These are phyloP conservation scores for Procavia capensis DNA, from an alignment of 2,113 vertebrate species.

Conservation along the genomic window DNA sequence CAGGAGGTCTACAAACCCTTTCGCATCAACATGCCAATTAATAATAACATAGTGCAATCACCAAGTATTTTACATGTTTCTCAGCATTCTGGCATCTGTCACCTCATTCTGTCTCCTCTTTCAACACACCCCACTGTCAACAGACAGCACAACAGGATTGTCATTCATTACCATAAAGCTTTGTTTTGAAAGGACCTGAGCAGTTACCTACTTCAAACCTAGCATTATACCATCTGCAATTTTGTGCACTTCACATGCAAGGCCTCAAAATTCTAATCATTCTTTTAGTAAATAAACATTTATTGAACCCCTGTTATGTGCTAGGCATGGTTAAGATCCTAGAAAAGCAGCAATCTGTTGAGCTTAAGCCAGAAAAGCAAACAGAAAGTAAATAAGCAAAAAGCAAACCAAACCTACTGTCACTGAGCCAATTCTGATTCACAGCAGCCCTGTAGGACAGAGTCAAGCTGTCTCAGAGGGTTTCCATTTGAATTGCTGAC, in stretches of 20 bases:
- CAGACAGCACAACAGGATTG: not conserved
- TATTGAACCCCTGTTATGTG: not conserved
- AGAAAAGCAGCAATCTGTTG: not conserved
- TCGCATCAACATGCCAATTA: not conserved
- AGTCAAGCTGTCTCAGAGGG: no score
- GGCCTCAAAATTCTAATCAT: not conserved
- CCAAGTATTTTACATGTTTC: not conserved
- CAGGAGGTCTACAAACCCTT: not conserved
- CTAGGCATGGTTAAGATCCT: not conserved
- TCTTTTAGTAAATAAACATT: not conserved
- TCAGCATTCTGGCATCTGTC: not conserved
- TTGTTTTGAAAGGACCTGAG: not conserved
- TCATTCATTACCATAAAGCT: not conserved
- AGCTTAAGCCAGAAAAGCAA: not conserved
- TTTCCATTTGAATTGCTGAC: no score
- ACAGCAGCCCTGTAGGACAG: no score
- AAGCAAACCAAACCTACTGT: no score
- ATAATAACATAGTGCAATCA: not conserved
- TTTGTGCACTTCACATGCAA: not conserved
- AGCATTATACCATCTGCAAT: not conserved
- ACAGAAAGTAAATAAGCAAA: not conserved
- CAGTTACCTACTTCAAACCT: not conserved
- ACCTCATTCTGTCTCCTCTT: not conserved
- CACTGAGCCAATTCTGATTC: no score
- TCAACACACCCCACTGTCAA: not conserved